Conservation (phyloP, 2,113 vertebrate genomes). For the Hippoglossus stenolepis region DNA sequence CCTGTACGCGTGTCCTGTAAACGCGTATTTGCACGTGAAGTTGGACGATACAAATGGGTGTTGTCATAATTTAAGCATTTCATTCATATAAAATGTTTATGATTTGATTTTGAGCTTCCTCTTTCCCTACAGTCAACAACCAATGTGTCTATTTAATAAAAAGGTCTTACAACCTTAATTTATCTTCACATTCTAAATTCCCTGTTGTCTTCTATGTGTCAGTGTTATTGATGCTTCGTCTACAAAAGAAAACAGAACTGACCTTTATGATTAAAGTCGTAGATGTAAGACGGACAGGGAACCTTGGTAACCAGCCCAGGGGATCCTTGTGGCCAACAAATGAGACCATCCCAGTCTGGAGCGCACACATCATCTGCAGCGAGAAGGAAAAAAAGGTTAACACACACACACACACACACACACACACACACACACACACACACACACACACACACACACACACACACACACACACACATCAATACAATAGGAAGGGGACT, state of each 20-base stretch:
- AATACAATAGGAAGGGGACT: too few relatives aligned
- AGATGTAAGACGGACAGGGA: slow-evolving; percentile 88
- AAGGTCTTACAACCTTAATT: too few relatives aligned
- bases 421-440: too few relatives aligned
- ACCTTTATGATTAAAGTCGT: slow-evolving; percentile 94
- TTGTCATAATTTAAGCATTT: background rate
- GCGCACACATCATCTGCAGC: slow-evolving; percentile 83
- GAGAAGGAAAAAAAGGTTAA: slow-evolving; percentile 31
- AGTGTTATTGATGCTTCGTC: background rate
- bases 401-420: background rate
- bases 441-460: too few relatives aligned
- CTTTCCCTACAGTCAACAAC: too few relatives aligned
- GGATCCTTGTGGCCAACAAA: slow-evolving; percentile 89
- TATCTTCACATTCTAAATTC: background rate
- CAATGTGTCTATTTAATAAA: too few relatives aligned
- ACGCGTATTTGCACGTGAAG: background rate
- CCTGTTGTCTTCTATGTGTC: background rate
- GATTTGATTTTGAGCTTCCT: too few relatives aligned
- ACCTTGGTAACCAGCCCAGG: slow-evolving; percentile 83
- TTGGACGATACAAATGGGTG: background rate
- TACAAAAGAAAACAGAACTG: background rate
- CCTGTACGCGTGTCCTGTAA: slow-evolving; percentile 85
- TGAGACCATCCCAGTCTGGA: slow-evolving; percentile 91
- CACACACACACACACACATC: too few relatives aligned
- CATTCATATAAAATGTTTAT: background rate